These are phyloP conservation scores for Nephrocerus scutellatus DNA, from an alignment of 2,888 invertebrate species.

Conservation along the genomic window DNA sequence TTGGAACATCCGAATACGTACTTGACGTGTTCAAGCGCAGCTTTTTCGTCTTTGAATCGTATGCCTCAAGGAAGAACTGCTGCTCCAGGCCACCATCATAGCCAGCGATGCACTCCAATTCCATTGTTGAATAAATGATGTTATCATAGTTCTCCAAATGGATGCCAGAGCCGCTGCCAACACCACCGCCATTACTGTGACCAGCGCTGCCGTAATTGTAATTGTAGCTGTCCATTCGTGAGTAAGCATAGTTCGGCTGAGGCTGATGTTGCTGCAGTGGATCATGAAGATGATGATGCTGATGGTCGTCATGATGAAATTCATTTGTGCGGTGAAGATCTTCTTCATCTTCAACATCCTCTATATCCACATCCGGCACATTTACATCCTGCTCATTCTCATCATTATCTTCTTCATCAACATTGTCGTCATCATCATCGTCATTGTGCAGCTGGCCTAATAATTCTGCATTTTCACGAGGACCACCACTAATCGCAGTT, in stretches of 20 bases:
- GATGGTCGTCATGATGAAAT: slow-evolving; percentile 13
- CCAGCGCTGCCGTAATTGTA: slow-evolving; percentile 42
- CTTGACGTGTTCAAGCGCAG: slow-evolving; percentile 65
- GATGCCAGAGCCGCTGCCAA: slow-evolving; percentile 26
- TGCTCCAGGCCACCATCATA: slow-evolving; percentile 87
- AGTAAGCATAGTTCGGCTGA: slow-evolving; percentile 38
- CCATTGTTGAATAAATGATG: slow-evolving; percentile 52
- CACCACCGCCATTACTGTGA: slow-evolving; percentile 34
- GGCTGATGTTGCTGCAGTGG: slow-evolving; percentile 27
- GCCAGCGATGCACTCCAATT: slow-evolving; percentile 78
- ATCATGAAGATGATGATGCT: slow-evolving; percentile 10
- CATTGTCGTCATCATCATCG: slow-evolving; percentile 19
- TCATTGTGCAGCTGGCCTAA: slow-evolving; percentile 22
- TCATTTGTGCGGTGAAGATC: slow-evolving; percentile 13
- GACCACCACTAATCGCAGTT: slow-evolving; percentile 16
- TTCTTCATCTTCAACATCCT: slow-evolving; percentile 17
- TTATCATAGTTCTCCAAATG: slow-evolving; percentile 47
- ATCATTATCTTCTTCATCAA: slow-evolving; percentile 19
- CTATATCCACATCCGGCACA: slow-evolving; percentile 18
- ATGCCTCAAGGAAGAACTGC: slow-evolving; percentile 74
- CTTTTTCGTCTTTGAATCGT: slow-evolving; percentile 65
- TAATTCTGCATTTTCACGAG: too few relatives aligned
- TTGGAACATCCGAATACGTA: slow-evolving; percentile 52
- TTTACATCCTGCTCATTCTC: slow-evolving; percentile 18
- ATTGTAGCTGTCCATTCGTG: slow-evolving; percentile 45